phyloP scores from a whole-genome alignment of 2,113 vertebrate species.

The Nematolebias whitei region DNA sequence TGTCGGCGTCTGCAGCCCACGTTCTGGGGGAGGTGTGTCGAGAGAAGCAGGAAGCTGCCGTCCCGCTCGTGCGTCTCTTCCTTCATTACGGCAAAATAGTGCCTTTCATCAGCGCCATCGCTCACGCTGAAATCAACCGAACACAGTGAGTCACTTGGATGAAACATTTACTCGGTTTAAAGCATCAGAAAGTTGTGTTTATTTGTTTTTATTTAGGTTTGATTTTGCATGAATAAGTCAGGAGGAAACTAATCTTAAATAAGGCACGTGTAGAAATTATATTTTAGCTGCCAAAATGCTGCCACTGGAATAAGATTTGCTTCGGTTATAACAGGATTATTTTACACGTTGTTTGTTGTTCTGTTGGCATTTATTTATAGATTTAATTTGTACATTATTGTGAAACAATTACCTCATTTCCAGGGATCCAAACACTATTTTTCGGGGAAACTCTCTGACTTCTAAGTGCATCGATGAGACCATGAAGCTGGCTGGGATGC shows the following conservation, averaged over 20 bases:
- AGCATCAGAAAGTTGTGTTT: neutral
- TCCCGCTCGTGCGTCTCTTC: slow-evolving; percentile 94
- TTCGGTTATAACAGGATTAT: slow-evolving; percentile 7
- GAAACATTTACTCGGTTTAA: neutral
- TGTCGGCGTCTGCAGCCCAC: slow-evolving; percentile 92
- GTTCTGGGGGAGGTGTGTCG: slow-evolving; percentile 95
- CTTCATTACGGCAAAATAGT: slow-evolving; percentile 94
- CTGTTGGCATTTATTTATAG: too few species aligned
- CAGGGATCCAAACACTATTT: slow-evolving; percentile 99
- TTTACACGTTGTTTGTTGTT: neutral
- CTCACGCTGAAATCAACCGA: slow-evolving; percentile 93
- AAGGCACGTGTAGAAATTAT: neutral
- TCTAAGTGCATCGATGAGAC: slow-evolving; percentile 99
- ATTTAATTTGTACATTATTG: neutral
- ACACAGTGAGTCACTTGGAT: slow-evolving; percentile 88
- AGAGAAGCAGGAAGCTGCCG: slow-evolving; percentile 96
- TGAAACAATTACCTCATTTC: neutral
- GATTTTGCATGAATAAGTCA: neutral
- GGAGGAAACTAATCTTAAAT: slow-evolving; percentile 1
- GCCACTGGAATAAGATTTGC: slow-evolving; percentile 1
- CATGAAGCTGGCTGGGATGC: slow-evolving; percentile 98
- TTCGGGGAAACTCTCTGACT: slow-evolving; percentile 95
- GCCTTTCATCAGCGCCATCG: slow-evolving; percentile 97
- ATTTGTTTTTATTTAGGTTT: neutral
- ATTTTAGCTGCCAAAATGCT: too few species aligned